Evolutionary conservation across 1,140 invertebrate species (phyloP), one percentile per base, ranked within the genome.

Genomic region (Neuroterus valhalla): DNA sequence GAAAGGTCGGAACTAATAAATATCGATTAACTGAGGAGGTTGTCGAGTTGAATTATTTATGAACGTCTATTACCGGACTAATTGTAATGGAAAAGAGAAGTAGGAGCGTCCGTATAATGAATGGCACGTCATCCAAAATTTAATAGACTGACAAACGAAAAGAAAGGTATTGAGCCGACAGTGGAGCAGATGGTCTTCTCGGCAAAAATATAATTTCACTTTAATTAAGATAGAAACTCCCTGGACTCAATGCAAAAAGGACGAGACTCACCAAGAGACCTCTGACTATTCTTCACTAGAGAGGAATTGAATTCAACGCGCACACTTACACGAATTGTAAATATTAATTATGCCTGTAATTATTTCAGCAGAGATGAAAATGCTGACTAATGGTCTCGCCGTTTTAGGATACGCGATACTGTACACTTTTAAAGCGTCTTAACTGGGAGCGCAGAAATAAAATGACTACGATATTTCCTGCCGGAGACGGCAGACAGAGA

Each of bases 141-240:
- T 31, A 62, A 62, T 31, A 62, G 31, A 62, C 31, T 62, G 55
- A 23, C 55, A 5, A 62, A 12, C 11, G 11, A 6, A 76, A 52
- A 76, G 76, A 75, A 77, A 80, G 75, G 75, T 79, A 75, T 79
- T 74, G 71, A 71, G 66, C 66, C 72, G 71, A 71, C 55, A 70
- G 71, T 71, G 71, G 62, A 75, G 78, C 72, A 73, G 77, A 78
- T 74, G 74, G 76, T 75, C 76, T 76, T 78, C 71, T 74, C 74
- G 76, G 73, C 76, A 76, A 72, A 72, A 76, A 80, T 80, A 77
- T 71, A 78, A 79, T 82, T 82, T 71, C 74, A 52, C 45, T 76
- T 82, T 82, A 82, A 82, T 82, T 82, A 82, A 82, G 79, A 74
- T 76, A 74, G 81, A 82, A 78, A 78, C 75, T 70, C 66, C 66